A percentile compares a stretch with the other conserved stretches of the same genome.
These are phyloP conservation scores for Sisyra terminalis DNA, from an alignment of 2,888 invertebrate species.

Conservation along the genomic window DNA sequence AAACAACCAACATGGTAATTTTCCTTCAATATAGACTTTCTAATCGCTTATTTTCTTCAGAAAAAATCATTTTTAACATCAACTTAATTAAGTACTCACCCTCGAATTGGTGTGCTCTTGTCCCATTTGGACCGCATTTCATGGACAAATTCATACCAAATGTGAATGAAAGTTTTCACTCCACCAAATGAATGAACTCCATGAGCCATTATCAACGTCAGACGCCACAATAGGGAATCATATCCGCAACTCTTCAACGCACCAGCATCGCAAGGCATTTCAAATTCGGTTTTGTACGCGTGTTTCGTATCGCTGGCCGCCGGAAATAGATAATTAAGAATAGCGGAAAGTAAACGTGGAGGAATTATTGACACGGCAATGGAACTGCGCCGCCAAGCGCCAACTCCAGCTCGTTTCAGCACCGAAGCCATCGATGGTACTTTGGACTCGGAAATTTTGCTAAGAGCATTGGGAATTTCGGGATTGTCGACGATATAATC, in stretches of 20 bases:
- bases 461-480: constrained; percentile 36
- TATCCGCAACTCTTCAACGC: constrained; percentile 51
- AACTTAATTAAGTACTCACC: constrained; percentile 66
- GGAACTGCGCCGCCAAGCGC: constrained; percentile 26
- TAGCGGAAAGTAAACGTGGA: constrained; percentile 54
- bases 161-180: constrained; percentile 57
- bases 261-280: constrained; percentile 18
- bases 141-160: constrained; percentile 88
- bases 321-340: constrained; percentile 74
- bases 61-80: no score
- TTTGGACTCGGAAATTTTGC: constrained; percentile 61
- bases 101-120: constrained; percentile 55
- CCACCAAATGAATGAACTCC: constrained; percentile 61
- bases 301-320: constrained; percentile 46
- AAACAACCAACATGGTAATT: no score
- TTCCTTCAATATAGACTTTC: no score
- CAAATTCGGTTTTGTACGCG: constrained; percentile 33
- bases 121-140: constrained; percentile 87
- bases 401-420: constrained; percentile 35
- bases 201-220: constrained; percentile 59
- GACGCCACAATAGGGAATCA: constrained; percentile 66
- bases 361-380: constrained; percentile 61
- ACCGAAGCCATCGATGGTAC: constrained; percentile 44
- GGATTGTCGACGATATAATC: constrained; percentile 26
- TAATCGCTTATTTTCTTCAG: no score